These are phyloP conservation scores for Eulemur coronatus DNA, from an alignment of 2,797 vertebrate species.

Conservation along the genomic window DNA sequence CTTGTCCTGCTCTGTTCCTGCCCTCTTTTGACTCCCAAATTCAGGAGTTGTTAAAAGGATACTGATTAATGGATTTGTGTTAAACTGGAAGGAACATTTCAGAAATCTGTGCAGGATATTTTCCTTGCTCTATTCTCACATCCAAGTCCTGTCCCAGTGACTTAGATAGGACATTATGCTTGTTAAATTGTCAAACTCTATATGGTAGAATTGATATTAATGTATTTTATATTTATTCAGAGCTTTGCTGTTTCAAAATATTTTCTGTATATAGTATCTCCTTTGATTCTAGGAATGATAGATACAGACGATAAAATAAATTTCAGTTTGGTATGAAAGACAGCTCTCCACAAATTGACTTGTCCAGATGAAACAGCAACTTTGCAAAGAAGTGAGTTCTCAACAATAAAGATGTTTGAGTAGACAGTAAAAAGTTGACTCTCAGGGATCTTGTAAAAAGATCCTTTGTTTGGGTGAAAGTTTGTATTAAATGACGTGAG, in stretches of 20 bases:
- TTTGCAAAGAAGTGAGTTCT: constrained; percentile 2
- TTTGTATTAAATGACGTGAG: not conserved
- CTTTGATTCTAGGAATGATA: not conserved
- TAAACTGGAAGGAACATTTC: not conserved
- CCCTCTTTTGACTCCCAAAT: not conserved
- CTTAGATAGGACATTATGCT: not conserved
- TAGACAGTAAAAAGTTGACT: not conserved
- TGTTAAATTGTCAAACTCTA: not conserved
- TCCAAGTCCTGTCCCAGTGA: not conserved
- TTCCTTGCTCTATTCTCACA: not conserved
- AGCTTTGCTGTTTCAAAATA: not conserved
- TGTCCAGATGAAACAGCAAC: not conserved
- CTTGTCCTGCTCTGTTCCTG: not conserved
- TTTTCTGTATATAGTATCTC: not conserved
- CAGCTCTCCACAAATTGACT: not conserved
- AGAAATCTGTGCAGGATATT: not conserved
- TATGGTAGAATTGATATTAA: not conserved
- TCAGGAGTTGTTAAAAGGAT: not conserved
- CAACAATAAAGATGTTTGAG: not conserved
- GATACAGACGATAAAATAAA: not conserved
- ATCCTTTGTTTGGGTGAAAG: not conserved
- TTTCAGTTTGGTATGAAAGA: not conserved
- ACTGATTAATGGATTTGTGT: not conserved
- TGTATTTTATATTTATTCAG: not conserved
- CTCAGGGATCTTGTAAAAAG: not conserved